Base-by-base conservation (phyloP, 1,140 invertebrate species). In the Ruditapes philippinarum region DNA sequence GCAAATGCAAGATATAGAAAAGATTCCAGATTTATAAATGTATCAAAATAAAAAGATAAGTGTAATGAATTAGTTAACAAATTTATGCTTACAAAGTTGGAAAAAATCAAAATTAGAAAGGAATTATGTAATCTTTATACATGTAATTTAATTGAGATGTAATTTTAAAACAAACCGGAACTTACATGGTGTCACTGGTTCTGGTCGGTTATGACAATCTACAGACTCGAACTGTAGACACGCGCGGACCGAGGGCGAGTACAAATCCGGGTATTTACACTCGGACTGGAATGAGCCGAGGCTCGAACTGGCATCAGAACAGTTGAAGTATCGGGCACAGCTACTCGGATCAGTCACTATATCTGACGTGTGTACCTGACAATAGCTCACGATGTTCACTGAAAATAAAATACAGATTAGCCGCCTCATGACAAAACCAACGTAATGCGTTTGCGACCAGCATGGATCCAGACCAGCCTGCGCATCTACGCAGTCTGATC, bases 211-310 rank as follows among this genome's bases (percentile, higher is more conserved):
- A 38, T 74, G 83, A 42, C 91, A 91, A 17, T 70, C 60, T 9
- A 90, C 91, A 62, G 70, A 57, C 12, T 73, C 62, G 33, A 90
- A 91, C 12, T 78, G 80, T 38, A 90, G 49, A 83, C 91, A 91
- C 5, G 28, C 68, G 1, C 49, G n/a, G 22, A 78, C 81, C 0
- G 62, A 40, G 12, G 54, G 28, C 11, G 91, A 91, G 45, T 86
- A 91, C 25, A 91, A 54, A 49, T 90, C 86, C 25, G 91, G 91
- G 49, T 91, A 91, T 14, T 51, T 51, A 83, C 91, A 91, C 40
- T 91, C 91, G 31, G 83, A 60, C 5, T 62, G 81, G 22, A 83
- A 90, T 17, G 81, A n/a, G 28, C 89, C 85, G n/a, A 88, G 54
- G 11, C 60, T 45, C 42, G 91, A 85, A 19, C 38, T 25, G 22